Percentiles rank a stretch among this genome's conserved stretches.
phyloP scores from a whole-genome alignment of 2,113 vertebrate genomes.

The Orcinus orca region DNA sequence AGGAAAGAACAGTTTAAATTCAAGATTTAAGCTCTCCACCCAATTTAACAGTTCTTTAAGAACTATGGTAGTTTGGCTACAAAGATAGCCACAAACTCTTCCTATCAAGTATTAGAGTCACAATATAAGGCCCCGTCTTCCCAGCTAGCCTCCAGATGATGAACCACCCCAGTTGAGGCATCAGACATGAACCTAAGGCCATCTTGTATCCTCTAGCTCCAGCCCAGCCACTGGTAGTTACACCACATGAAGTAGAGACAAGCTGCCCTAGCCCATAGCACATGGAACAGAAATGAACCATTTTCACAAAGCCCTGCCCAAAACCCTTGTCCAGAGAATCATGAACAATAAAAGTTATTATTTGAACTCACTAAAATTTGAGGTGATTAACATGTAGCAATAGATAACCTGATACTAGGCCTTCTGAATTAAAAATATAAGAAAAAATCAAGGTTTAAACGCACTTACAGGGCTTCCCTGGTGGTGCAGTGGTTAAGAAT shows the following conservation, averaged over 20 bases:
- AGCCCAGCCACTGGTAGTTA: neutral
- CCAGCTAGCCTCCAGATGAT: neutral
- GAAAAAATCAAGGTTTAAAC: too few relatives aligned
- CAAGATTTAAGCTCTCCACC: neutral
- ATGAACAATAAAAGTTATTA: neutral
- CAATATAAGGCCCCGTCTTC: neutral
- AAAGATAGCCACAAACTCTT: neutral
- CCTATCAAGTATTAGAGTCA: neutral
- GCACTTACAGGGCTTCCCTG: too few relatives aligned
- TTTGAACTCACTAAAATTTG: neutral
- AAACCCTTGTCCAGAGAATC: neutral
- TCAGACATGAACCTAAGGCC: neutral
- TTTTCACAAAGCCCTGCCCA: neutral
- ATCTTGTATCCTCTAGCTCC: neutral
- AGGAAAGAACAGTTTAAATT: constrained; percentile 3
- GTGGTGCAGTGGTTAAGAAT: too few relatives aligned
- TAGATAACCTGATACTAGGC: neutral
- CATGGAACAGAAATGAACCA: neutral
- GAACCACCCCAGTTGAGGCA: neutral
- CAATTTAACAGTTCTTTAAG: neutral
- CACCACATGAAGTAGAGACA: neutral
- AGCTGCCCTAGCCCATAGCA: neutral
- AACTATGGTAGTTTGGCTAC: neutral
- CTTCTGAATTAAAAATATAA: too few relatives aligned
- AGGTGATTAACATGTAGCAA: neutral